Percentiles rank a stretch among this genome's conserved stretches.
Evolutionary conservation across 2,113 vertebrate genomes (phyloP).

Genomic region (Antennarius striatus): DNA sequence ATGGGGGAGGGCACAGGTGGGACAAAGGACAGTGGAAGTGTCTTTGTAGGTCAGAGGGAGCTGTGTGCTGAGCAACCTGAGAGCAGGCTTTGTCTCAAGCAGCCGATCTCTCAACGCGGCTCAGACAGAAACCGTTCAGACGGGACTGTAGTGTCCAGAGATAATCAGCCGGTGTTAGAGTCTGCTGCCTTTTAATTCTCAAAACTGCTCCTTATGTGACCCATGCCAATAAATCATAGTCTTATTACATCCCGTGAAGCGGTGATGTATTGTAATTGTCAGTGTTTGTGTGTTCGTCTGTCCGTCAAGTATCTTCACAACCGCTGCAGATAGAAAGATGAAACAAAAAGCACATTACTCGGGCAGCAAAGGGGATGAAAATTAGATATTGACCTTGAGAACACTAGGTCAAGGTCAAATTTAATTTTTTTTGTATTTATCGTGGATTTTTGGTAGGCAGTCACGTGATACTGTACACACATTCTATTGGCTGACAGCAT

Average conservation of each 20-base stretch:
- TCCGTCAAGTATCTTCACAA: too few relatives aligned
- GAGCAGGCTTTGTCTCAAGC: constrained; percentile 76
- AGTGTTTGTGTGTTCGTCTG: too few relatives aligned
- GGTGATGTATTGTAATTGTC: too few relatives aligned
- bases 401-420: too few relatives aligned
- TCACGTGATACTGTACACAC: too few relatives aligned
- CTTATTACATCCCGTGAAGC: background rate
- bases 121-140: constrained; percentile 65
- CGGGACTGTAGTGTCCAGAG: constrained; percentile 15
- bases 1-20: background rate
- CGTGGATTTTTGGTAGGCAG: too few relatives aligned
- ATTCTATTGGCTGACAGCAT: too few relatives aligned
- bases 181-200: constrained; percentile 22
- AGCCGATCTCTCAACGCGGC: constrained; percentile 81
- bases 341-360: too few relatives aligned
- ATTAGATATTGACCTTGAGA: too few relatives aligned
- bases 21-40: constrained; percentile 46
- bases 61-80: constrained; percentile 55
- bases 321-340: too few relatives aligned
- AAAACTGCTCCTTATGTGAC: constrained; percentile 43
- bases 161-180: constrained; percentile 48
- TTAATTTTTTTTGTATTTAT: too few relatives aligned
- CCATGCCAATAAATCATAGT: constrained; percentile 57
- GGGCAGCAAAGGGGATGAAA: too few relatives aligned
- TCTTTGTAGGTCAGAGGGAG: constrained; percentile 45